Evolutionary conservation across 92 coral and sea anemone genomes (phyloP).

Genomic region (Umimayanthus chanpuru): DNA sequence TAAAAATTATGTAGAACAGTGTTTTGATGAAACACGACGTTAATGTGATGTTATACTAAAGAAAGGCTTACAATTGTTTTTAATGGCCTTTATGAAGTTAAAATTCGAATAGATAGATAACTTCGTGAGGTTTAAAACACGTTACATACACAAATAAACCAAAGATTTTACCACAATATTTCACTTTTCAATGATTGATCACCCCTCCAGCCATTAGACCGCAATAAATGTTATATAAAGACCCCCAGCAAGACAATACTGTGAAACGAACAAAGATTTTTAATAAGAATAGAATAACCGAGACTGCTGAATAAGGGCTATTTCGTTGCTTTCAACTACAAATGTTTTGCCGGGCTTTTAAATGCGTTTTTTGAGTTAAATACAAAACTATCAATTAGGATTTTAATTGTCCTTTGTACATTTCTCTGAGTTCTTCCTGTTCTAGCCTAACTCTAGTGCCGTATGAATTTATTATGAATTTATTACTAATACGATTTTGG

Average conservation of each 20-base stretch:
- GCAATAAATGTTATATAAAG: not conserved
- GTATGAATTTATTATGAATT: slow-evolving; percentile 12
- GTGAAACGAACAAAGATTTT: not conserved
- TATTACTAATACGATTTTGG: slow-evolving; percentile 29
- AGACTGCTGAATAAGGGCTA: not conserved
- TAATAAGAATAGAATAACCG: not conserved
- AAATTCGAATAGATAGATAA: not conserved
- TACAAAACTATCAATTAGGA: not conserved
- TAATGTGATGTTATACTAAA: not conserved
- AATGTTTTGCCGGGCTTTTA: not conserved
- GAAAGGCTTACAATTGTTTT: not conserved
- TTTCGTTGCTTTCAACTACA: not conserved
- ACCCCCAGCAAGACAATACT: not conserved
- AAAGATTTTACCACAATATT: not conserved
- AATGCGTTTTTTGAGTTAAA: not conserved
- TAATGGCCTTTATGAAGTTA: not conserved
- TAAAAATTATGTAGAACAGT: not conserved
- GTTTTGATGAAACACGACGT: not conserved
- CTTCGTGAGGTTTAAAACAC: not conserved
- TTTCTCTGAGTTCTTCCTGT: not conserved
- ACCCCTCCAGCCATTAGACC: not conserved
- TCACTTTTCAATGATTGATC: not conserved
- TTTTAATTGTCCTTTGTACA: not conserved
- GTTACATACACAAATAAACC: not conserved
- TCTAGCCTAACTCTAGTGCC: not conserved